Base-by-base conservation (phyloP, 2,888 invertebrate species). In the Acleris emargana region DNA sequence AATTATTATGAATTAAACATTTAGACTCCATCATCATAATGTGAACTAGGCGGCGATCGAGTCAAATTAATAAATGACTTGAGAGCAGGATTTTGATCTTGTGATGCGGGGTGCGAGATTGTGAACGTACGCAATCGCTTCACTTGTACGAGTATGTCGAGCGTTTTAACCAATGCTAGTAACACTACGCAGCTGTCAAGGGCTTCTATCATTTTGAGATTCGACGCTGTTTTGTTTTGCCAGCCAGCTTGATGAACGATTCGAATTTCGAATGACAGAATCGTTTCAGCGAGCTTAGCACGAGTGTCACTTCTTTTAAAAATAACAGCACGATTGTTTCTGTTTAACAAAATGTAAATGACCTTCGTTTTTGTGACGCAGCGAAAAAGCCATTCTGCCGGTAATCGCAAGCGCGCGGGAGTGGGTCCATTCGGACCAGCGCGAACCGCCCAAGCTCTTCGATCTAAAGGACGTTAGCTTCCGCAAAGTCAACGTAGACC, bases 361-460 rank as follows among this genome's bases (percentile, higher is more conserved):
- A 84, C 71, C 52, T 64, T 71, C 47, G 71, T 73, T 83, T 88
- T 88, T 84, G 78, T 85, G 87, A 83, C 82, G 78, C 89, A 92
- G 92, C 85, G 88, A 87, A 76, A 86, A 86, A 77, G 88, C 86
- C 73, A 78, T 91, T 64, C 86, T 91, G 78, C 92, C 92, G 80
- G 73, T 90, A 81, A 82, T 91, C 80, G 91, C 86, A 82, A 89
- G 84, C 75, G 92, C 92, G 79, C 79, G 91, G 81, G 91, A 91
- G 75, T 92, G 92, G 92, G 86, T 88, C 85, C 69, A 77, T 72
- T 81, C 80, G 77, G 79, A 81, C 76, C 82, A 73, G 68, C 76
- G 77, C 74, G 82, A 83, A 69, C 77, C 81, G 67, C 78, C 81
- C 71, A 80, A 79, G 69, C 79, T 86, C 69, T 75, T 82, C 84